Conservation (phyloP, 2,888 invertebrate species). For the Orthonevra nobilis region DNA sequence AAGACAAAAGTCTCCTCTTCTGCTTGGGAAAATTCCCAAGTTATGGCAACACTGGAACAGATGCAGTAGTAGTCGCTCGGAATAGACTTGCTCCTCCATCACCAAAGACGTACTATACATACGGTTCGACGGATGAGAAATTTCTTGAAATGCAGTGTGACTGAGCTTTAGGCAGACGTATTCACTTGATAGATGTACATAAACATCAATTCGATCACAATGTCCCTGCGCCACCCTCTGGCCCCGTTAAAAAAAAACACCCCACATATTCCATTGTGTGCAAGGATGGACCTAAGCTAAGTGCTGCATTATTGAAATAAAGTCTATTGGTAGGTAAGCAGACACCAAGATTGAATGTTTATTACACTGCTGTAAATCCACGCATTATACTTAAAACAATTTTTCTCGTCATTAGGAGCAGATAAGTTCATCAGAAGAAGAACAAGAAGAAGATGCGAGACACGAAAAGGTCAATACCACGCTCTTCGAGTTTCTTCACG, state of each 20-base stretch:
- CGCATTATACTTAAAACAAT: conserved; percentile 9
- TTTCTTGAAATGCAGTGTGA: conserved; percentile 30
- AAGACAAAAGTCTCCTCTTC: too few species aligned
- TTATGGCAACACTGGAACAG: too few species aligned
- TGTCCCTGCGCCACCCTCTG: too few species aligned
- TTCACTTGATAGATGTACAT: conserved; percentile 54
- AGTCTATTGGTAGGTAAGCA: conserved; percentile 18
- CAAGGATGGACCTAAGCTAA: conserved; percentile 47
- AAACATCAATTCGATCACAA: conserved; percentile 22
- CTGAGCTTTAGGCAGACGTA: conserved; percentile 59
- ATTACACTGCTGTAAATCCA: conserved; percentile 31
- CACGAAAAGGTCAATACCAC: conserved; percentile 51
- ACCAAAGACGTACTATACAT: too few species aligned
- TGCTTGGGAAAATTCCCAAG: too few species aligned
- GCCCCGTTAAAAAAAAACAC: too few species aligned
- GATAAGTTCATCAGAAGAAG: not conserved
- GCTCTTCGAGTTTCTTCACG: conserved; percentile 28
- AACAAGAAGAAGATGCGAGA: too few species aligned
- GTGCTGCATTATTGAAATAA: conserved; percentile 9
- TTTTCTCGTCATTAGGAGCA: not conserved
- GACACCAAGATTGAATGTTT: conserved; percentile 34
- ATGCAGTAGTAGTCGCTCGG: too few species aligned
- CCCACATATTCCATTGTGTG: conserved; percentile 29
- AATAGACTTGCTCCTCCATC: too few species aligned
- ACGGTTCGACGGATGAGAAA: conserved; percentile 23